A percentile compares a stretch with the other conserved stretches of the same genome.
These are phyloP conservation scores for Strigamia transsilvanica DNA, from an alignment of 2,888 invertebrate genomes.

Conservation along the genomic window DNA sequence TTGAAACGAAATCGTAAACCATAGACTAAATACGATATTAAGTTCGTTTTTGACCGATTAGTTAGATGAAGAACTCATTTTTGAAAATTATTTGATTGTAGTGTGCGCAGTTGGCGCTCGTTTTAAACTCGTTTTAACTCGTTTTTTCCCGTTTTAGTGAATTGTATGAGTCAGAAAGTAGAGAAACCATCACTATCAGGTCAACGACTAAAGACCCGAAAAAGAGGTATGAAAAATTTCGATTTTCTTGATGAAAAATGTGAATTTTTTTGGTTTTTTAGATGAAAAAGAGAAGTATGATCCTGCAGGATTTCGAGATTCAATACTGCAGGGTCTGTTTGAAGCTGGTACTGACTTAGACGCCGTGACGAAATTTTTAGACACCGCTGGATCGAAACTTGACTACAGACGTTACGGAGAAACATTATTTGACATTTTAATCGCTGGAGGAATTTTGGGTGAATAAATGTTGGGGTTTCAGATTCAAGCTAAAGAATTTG, in stretches of 20 bases:
- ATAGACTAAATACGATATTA: background rate
- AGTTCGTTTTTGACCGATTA: background rate
- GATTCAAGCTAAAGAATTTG: too few species aligned
- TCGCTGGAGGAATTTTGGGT: slow-evolving; percentile 95
- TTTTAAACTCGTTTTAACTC: background rate
- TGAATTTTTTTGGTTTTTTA: slow-evolving; percentile 64
- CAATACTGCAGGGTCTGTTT: slow-evolving; percentile 87
- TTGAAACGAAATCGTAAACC: background rate
- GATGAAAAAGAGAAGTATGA: slow-evolving; percentile 99
- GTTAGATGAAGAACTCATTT: background rate
- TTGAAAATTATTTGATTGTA: background rate
- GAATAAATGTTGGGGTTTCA: slow-evolving; percentile 59
- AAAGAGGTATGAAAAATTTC: slow-evolving; percentile 79
- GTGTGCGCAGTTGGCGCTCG: background rate
- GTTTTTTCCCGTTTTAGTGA: slow-evolving; percentile 54
- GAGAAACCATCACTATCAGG: slow-evolving; percentile 99
- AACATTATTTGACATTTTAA: slow-evolving; percentile 95
- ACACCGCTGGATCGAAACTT: slow-evolving; percentile 92
- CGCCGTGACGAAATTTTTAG: slow-evolving; percentile 93
- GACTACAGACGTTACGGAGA: slow-evolving; percentile 99
- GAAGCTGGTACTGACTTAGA: slow-evolving; percentile 95
- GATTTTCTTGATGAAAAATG: slow-evolving; percentile 9
- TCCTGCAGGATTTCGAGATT: slow-evolving; percentile 97
- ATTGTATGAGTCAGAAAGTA: slow-evolving; percentile 99
- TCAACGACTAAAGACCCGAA: slow-evolving; percentile 99